Evolutionary conservation across 1,140 invertebrate species (phyloP).

Genomic region (Drosophila pallidifrons): DNA sequence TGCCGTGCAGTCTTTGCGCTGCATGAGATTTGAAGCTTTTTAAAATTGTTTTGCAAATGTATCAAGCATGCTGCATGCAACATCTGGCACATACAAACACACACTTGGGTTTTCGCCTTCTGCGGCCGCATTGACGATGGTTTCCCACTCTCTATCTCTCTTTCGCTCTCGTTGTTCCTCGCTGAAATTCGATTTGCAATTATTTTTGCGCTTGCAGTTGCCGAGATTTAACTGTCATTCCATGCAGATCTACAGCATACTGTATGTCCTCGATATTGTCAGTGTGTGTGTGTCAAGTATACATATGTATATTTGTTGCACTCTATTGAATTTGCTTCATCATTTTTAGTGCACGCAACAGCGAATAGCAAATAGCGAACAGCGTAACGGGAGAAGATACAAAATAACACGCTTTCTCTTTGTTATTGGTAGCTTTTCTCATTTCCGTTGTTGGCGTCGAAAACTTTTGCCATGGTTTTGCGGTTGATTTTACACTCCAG

Average conservation of each 20-base stretch:
- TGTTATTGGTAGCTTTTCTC: slow-evolving; percentile 61
- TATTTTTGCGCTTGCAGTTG: slow-evolving; percentile 41
- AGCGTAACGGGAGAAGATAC: slow-evolving; percentile 13
- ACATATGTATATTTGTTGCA: slow-evolving; percentile 9
- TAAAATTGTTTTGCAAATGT: slow-evolving; percentile 48
- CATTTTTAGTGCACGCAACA: slow-evolving; percentile 53
- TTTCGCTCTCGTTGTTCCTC: slow-evolving; percentile 5
- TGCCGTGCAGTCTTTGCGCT: neutral
- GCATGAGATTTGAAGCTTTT: slow-evolving; percentile 13
- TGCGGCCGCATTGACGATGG: slow-evolving; percentile 20
- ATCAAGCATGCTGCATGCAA: slow-evolving; percentile 18
- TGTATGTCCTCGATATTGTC: neutral
- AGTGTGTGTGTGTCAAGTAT: too few species aligned
- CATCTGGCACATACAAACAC: neutral
- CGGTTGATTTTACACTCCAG: slow-evolving; percentile 70
- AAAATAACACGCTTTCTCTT: neutral
- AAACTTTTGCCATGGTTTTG: slow-evolving; percentile 56
- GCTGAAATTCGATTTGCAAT: slow-evolving; percentile 60
- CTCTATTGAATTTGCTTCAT: slow-evolving; percentile 65
- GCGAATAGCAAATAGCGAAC: neutral
- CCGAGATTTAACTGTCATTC: slow-evolving; percentile 30
- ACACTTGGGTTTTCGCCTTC: neutral
- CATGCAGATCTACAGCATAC: slow-evolving; percentile 17
- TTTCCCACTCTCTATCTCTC: neutral
- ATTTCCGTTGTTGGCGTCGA: slow-evolving; percentile 59